These are phyloP conservation scores for Actinia tenebrosa DNA, from an alignment of 64 coral and sea anemone species.

Conservation along the genomic window DNA sequence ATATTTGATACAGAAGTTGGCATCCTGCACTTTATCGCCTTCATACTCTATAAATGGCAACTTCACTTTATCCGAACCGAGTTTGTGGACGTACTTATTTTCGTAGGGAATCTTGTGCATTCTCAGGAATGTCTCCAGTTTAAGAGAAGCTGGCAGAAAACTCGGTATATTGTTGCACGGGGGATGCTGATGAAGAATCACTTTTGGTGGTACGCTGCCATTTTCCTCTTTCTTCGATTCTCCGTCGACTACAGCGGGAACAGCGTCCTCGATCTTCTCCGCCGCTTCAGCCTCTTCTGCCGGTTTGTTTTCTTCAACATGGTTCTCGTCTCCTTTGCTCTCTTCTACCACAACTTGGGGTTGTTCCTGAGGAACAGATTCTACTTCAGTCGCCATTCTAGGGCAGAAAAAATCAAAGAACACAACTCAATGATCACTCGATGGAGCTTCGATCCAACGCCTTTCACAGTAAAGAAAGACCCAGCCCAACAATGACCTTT, in stretches of 20 bases:
- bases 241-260: slow-evolving; percentile 10
- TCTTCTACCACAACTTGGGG: slow-evolving; percentile 55
- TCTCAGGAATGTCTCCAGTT: slow-evolving; percentile 84
- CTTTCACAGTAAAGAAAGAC: slow-evolving; percentile 72
- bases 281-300: slow-evolving; percentile 54
- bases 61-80: slow-evolving; percentile 76
- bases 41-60: slow-evolving; percentile 94
- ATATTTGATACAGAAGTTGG: slow-evolving; percentile 80
- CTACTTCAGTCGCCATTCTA: slow-evolving; percentile 85
- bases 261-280: slow-evolving; percentile 42
- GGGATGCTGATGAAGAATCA: slow-evolving; percentile 84
- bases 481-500: slow-evolving; percentile 97
- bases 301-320: slow-evolving; percentile 80
- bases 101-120: slow-evolving; percentile 91
- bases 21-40: slow-evolving; percentile 85
- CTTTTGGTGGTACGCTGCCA: slow-evolving; percentile 61
- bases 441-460: slow-evolving; percentile 72
- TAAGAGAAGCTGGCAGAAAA: slow-evolving; percentile 72
- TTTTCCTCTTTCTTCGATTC: slow-evolving; percentile 73
- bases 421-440: slow-evolving; percentile 57
- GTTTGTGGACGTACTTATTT: slow-evolving; percentile 73
- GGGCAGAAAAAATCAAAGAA: slow-evolving; percentile 59
- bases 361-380: slow-evolving; percentile 38
- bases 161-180: slow-evolving; percentile 64
- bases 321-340: slow-evolving; percentile 77